phyloP scores from a whole-genome alignment of 2,888 invertebrate species.

The Drosophila conformis region DNA sequence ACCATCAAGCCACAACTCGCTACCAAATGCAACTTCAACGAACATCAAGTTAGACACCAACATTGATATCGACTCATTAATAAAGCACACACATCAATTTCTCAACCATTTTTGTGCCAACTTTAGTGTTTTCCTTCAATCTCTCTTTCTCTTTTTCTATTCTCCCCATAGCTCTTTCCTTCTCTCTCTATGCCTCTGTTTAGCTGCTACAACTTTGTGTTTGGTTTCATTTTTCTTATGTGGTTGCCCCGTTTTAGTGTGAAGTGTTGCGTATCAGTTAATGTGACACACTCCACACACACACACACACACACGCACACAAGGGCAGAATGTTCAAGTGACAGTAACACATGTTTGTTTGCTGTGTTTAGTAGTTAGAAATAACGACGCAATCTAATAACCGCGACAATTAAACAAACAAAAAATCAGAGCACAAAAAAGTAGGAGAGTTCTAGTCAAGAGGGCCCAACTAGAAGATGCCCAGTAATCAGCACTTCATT shows the following conservation, averaged over 20 bases:
- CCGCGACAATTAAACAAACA: not conserved
- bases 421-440: not conserved
- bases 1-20: not conserved
- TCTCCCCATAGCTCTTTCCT: no score
- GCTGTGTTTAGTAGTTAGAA: conserved; percentile 56
- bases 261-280: conserved; percentile 80
- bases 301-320: conserved; percentile 18
- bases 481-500: not conserved
- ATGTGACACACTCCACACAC: conserved; percentile 65
- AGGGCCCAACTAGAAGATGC: not conserved
- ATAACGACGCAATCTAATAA: conserved; percentile 55
- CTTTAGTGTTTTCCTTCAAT: conserved; percentile 29
- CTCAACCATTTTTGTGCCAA: conserved; percentile 37
- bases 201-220: conserved; percentile 26
- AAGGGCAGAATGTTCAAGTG: conserved; percentile 24
- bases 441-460: not conserved
- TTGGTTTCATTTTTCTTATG: conserved; percentile 43
- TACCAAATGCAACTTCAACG: conserved; percentile 37
- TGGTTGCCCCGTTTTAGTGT: conserved; percentile 67
- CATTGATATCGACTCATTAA: conserved; percentile 61
- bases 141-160: not conserved
- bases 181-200: conserved; percentile 4
- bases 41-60: conserved; percentile 13
- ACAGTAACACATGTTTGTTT: conserved; percentile 72
- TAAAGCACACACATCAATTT: conserved; percentile 49